Conservation (phyloP, 1,140 invertebrate genomes). For the Leptinotarsa defecta region DNA sequence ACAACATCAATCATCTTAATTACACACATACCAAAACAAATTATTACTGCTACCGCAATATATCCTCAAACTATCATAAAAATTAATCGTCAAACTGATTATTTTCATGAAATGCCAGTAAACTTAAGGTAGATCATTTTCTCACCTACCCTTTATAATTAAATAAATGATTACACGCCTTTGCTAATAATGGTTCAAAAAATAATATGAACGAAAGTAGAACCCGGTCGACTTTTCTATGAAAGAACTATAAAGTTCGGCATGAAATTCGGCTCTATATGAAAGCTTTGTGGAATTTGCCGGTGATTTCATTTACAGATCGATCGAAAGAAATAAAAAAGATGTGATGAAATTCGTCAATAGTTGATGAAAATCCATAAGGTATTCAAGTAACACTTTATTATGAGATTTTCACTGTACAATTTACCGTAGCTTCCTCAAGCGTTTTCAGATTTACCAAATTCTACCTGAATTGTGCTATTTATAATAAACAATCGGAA, state of each 20-base stretch:
- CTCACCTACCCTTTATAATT: slow-evolving; percentile 46
- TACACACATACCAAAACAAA: slow-evolving; percentile 27
- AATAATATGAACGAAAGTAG: neutral
- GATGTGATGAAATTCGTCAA: no score
- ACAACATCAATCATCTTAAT: slow-evolving; percentile 31
- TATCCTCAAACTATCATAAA: slow-evolving; percentile 10
- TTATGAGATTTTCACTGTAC: no score
- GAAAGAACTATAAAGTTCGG: slow-evolving; percentile 12
- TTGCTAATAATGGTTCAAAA: slow-evolving; percentile 46
- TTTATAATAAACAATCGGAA: no score
- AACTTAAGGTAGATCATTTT: slow-evolving; percentile 26
- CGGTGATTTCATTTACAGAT: neutral
- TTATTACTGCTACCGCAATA: slow-evolving; percentile 20
- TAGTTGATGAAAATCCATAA: no score
- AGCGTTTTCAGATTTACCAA: no score
- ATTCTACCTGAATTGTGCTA: no score
- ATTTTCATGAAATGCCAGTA: slow-evolving; percentile 11
- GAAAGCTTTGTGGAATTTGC: slow-evolving; percentile 22
- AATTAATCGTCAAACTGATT: slow-evolving; percentile 29
- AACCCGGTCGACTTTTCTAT: neutral
- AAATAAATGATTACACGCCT: slow-evolving; percentile 46
- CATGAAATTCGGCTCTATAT: slow-evolving; percentile 19
- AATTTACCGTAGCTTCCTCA: no score
- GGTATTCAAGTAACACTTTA: no score
- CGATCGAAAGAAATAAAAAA: no score